Evolutionary conservation across 1,140 invertebrate species (phyloP), one percentile per base, ranked within the genome.

Genomic region (Vanessa tameamea): DNA sequence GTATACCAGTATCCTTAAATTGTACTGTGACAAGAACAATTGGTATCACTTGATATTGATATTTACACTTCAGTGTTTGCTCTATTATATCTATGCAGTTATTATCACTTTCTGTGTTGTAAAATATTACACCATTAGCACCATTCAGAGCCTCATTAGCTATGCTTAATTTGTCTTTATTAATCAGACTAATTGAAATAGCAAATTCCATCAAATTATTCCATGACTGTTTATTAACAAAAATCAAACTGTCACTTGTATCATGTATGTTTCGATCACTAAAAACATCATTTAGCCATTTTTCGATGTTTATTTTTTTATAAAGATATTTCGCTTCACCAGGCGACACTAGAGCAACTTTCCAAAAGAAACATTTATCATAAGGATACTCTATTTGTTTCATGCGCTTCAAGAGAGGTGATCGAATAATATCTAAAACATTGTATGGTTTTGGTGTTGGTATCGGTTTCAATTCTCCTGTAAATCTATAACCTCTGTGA

Each of bases 281-380:
- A 73, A 93, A 91, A n/a, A 81, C 82, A 68, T 89, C 80, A 26
- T 81, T 26, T 5, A 93, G 65, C 91, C 91, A 93, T 65, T 86
- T 86, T 69, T 87, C 77, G 26, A 92, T 73, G 70, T 85, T 85
- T 31, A 89, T 80, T 73, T 86, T 92, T 31, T 84, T 87, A 47
- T 91, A 87, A 4, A 90, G 72, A 77, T 83, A 87, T 77, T 91
- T 92, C 3, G 75, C 73, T 14, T 85, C 70, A 68, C 92, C 84
- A 15, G 95, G 94, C 68, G 95, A 92, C 0, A 95, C 94, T 16
- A 96, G 80, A n/a, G 94, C 86, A 26, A 96, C 78, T 89, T 97
- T 97, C 95, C 95, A 96, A 83, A 94, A 96, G 64, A 94, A 88
- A 75, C 93, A 93, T 73, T 93, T 92, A 63, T 92, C 91, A 69